A percentile compares a stretch with the other conserved stretches of the same genome.
phyloP scores from a whole-genome alignment of 2,888 invertebrate species.

The Mythimna impura region DNA sequence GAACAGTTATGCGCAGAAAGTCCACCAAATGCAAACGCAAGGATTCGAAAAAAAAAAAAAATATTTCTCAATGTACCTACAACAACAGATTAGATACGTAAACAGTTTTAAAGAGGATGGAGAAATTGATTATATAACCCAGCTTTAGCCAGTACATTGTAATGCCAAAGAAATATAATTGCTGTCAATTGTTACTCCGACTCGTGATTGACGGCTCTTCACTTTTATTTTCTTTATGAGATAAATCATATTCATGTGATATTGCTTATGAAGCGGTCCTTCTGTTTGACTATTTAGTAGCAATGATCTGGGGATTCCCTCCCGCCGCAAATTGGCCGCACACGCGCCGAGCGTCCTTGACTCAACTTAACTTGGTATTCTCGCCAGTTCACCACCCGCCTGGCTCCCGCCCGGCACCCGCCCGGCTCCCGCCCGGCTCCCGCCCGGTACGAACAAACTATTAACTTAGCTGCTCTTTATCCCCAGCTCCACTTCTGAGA shows the following conservation, averaged over 20 bases:
- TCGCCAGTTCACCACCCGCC: neutral
- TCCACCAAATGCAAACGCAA: neutral
- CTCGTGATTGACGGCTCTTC: neutral
- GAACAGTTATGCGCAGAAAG: conserved; percentile 6
- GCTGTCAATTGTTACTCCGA: neutral
- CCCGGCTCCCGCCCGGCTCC: neutral
- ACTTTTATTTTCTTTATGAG: neutral
- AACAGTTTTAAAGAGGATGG: neutral
- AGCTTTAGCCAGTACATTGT: neutral
- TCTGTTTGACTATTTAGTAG: conserved; percentile 18
- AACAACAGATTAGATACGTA: neutral
- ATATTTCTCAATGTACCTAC: neutral
- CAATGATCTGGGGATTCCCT: conserved; percentile 52
- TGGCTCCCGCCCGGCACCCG: neutral
- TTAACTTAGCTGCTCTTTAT: conserved; percentile 31
- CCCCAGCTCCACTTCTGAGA: conserved; percentile 4
- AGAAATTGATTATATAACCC: neutral
- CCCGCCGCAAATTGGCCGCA: conserved; percentile 54
- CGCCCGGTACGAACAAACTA: conserved; percentile 26
- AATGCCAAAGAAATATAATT: neutral
- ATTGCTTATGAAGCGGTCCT: conserved; percentile 12
- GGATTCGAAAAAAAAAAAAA: neutral
- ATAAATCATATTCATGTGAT: neutral
- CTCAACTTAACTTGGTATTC: conserved; percentile 51
- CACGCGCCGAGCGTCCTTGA: conserved; percentile 52